Percentiles rank a stretch among this genome's conserved stretches.
These are phyloP conservation scores for Magallana nippona DNA, from an alignment of 2,888 invertebrate species.

Conservation along the genomic window DNA sequence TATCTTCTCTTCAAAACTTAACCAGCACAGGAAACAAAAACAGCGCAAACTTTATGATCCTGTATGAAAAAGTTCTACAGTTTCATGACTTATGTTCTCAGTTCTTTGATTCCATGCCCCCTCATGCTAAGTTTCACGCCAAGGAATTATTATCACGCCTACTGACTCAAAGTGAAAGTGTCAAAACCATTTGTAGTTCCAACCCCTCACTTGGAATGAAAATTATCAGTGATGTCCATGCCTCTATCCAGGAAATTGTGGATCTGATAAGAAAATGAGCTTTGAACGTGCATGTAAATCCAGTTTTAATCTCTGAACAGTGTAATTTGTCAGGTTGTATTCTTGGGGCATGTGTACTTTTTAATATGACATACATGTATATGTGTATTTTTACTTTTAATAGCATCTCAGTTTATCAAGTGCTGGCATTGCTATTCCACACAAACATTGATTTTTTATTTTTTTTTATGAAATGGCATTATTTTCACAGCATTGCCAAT, in stretches of 20 bases:
- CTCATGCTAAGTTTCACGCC: conserved; percentile 93
- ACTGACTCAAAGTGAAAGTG: conserved; percentile 69
- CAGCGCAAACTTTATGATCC: conserved; percentile 87
- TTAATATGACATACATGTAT: background rate
- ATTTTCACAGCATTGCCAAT: conserved; percentile 30
- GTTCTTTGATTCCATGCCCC: conserved; percentile 91
- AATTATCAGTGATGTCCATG: conserved; percentile 71
- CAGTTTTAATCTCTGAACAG: background rate
- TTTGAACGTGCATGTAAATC: conserved; percentile 10
- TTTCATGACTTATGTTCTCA: conserved; percentile 91
- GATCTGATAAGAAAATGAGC: conserved; percentile 85
- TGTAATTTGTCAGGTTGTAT: conserved; percentile 4
- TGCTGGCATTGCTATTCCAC: background rate
- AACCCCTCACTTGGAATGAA: conserved; percentile 67
- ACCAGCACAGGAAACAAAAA: conserved; percentile 73
- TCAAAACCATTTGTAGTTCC: conserved; percentile 72
- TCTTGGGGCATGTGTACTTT: background rate
- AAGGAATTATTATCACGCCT: conserved; percentile 82
- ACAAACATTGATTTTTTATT: conserved; percentile 17
- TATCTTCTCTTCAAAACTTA: conserved; percentile 71
- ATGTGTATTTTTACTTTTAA: conserved; percentile 3
- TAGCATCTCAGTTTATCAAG: background rate
- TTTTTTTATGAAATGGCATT: conserved; percentile 20
- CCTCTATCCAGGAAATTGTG: conserved; percentile 78
- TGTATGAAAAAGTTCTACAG: conserved; percentile 89